phyloP scores from a whole-genome alignment of 2,797 vertebrate genomes.

The Oreortyx pictus region DNA sequence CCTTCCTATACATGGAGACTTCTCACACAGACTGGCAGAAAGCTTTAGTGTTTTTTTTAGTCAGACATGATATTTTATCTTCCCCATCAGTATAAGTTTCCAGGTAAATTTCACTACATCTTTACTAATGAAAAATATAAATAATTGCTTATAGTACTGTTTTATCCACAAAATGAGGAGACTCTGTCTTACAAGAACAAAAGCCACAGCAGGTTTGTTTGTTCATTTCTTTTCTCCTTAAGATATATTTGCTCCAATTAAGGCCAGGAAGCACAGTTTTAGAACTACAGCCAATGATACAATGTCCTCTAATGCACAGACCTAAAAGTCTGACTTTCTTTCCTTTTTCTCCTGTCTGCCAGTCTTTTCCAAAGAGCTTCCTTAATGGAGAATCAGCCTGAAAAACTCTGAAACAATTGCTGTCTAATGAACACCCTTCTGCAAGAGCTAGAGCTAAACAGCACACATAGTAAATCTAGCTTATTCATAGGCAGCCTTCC shows the following conservation, averaged over 20 bases:
- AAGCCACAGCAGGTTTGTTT: conserved; percentile 32
- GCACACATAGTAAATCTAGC: conserved; percentile 60
- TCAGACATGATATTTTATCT: conserved; percentile 28
- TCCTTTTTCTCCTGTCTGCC: conserved; percentile 45
- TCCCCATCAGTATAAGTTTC: conserved; percentile 62
- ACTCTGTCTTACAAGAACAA: conserved; percentile 26
- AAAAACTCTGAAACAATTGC: conserved; percentile 75
- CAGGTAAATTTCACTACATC: conserved; percentile 51
- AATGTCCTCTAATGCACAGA: conserved; percentile 44
- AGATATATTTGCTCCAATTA: conserved; percentile 70
- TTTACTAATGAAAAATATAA: conserved; percentile 65
- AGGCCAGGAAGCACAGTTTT: conserved; percentile 67
- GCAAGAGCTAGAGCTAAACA: conserved; percentile 68
- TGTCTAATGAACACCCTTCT: conserved; percentile 77
- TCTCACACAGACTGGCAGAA: background rate
- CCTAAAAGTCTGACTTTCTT: conserved; percentile 61
- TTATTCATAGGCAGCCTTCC: conserved; percentile 59
- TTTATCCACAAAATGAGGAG: conserved; percentile 58
- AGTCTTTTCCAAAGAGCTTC: conserved; percentile 71
- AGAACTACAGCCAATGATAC: conserved; percentile 60
- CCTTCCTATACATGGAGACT: background rate
- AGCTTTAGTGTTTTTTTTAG: conserved; percentile 23
- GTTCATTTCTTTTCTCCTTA: conserved; percentile 11
- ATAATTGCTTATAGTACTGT: conserved; percentile 69
- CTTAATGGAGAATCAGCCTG: conserved; percentile 71